A percentile compares a stretch with the other conserved stretches of the same genome.
Conservation (phyloP, 2,888 invertebrate species). For the Protophormia terraenovae region DNA sequence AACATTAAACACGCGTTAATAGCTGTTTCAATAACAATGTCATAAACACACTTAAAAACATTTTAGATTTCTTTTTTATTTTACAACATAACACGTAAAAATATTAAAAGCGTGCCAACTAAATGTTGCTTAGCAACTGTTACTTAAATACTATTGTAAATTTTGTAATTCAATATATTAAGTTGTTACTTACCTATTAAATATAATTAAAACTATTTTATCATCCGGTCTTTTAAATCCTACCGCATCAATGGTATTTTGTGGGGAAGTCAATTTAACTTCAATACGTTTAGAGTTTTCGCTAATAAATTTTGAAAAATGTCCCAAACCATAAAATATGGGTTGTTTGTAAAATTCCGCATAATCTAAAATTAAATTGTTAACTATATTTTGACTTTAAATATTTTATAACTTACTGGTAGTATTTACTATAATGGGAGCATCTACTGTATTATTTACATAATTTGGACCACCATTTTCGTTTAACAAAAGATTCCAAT, state of each 20-base stretch:
- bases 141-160: background rate
- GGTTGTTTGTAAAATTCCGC: slow-evolving; percentile 95
- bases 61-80: slow-evolving; percentile 4
- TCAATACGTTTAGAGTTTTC: slow-evolving; percentile 82
- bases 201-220: slow-evolving; percentile 82
- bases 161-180: background rate
- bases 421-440: slow-evolving; percentile 84
- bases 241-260: slow-evolving; percentile 78
- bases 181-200: slow-evolving; percentile 82
- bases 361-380: slow-evolving; percentile 67
- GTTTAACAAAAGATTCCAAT: slow-evolving; percentile 95
- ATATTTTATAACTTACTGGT: slow-evolving; percentile 71
- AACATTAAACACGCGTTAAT: slow-evolving; percentile 55
- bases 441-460: slow-evolving; percentile 84
- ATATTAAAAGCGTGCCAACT: slow-evolving; percentile 51
- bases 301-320: slow-evolving; percentile 88
- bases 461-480: slow-evolving; percentile 90
- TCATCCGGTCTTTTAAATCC: slow-evolving; percentile 84
- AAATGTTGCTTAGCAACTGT: background rate
- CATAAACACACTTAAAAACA: slow-evolving; percentile 46
- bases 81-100: too few species aligned
- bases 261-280: slow-evolving; percentile 71
- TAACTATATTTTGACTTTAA: background rate
- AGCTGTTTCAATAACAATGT: slow-evolving; percentile 28
- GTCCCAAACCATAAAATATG: slow-evolving; percentile 92